Evolutionary conservation across 1,140 invertebrate genomes (phyloP), one percentile per base, ranked within the genome.

Genomic region (Anoplophora glabripennis): DNA sequence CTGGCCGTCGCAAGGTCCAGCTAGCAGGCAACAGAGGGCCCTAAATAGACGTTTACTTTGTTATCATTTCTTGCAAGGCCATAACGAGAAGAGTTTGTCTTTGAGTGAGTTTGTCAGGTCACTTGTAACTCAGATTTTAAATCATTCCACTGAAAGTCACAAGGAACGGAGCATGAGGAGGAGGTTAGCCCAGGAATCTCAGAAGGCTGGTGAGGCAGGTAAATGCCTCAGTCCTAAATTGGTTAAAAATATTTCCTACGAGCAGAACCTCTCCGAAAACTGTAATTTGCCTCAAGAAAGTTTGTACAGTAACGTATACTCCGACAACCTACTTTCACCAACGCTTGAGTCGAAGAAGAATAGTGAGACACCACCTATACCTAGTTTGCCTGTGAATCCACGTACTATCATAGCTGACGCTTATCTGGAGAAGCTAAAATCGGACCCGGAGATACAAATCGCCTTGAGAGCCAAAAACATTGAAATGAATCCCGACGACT

Each of bases 401-500:
- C 75, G 84, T 52, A 84, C 83, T 0, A 67, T 83, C 11, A 83
- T 89, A 10, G 88, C 88, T 0, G 88, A 89, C 65, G 89, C 90
- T 0, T 95, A 94, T 70, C 86, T 88, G 41, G 90, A 92, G 37
- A 89, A 91, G 68, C 69, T 93, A 15, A 77, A 87, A 10, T 81
- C 83, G 0, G 89, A 92, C 66, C 83, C 86, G 0, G 90, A 93
- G 63, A 89, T 90, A 40, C 84, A 89, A 46, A 84, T 84, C 35
- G 84, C 85, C 0, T 65, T 89, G 17, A 77, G 86, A 34, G 85
- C 86, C 0, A 86, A 90, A 48, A 86, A 88, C 56, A 78, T 91
- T 33, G 87, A 90, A 63, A 83, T 85, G 59, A 89, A 91, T 76
- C 92, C 93, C 0, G 94, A 97, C 67, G 91, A 94, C 67, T 92